Conservation (phyloP, 2,113 vertebrate genomes). For the Danionella cerebrum region DNA sequence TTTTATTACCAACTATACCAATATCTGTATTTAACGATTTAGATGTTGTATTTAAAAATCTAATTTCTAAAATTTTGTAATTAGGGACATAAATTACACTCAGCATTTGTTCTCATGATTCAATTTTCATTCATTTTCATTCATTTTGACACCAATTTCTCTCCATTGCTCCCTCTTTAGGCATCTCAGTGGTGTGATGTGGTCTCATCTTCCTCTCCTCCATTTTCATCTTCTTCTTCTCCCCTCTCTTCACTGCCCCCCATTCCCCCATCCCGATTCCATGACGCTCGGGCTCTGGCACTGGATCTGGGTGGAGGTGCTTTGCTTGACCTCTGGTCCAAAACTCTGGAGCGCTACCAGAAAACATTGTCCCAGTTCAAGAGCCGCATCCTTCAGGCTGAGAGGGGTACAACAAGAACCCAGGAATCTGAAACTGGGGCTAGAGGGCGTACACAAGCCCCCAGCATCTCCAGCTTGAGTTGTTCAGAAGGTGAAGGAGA, state of each 20-base stretch:
- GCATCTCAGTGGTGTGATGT: conserved; percentile 75
- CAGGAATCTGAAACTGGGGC: conserved; percentile 21
- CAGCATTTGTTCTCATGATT: no score
- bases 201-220: conserved; percentile 54
- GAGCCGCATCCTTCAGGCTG: conserved; percentile 60
- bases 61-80: no score
- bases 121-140: no score
- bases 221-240: conserved; percentile 43
- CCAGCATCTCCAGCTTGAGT: conserved; percentile 51
- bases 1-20: no score
- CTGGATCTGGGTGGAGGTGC: conserved; percentile 71
- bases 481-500: conserved; percentile 58
- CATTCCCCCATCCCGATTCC: conserved; percentile 72
- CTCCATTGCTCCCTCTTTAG: conserved; percentile 43
- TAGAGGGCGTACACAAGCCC: conserved; percentile 44
- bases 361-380: conserved; percentile 65
- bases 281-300: conserved; percentile 74
- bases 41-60: no score
- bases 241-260: conserved; percentile 62
- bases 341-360: conserved; percentile 70
- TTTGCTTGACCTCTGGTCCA: conserved; percentile 68
- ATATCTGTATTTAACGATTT: no score
- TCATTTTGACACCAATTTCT: no score
- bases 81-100: no score
- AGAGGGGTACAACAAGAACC: conserved; percentile 25